Evolutionary conservation across 2,888 invertebrate species (phyloP).

Genomic region (Parnassius apollo): DNA sequence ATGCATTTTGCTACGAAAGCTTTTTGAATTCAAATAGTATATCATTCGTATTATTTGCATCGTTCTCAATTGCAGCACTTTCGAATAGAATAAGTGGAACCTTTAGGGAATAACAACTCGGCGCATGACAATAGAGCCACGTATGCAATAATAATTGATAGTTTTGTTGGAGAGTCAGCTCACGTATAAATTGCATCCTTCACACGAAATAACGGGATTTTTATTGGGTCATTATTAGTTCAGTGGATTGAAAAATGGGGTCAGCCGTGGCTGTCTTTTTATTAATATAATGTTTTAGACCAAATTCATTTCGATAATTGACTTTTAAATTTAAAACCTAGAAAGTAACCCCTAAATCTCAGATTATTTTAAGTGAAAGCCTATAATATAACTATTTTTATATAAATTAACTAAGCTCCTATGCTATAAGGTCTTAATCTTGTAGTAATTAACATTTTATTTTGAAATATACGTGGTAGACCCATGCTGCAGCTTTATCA

Average conservation of each 20-base stretch:
- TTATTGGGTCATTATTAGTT: constrained; percentile 39
- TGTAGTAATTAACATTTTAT: too few species aligned
- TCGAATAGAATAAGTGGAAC: constrained; percentile 39
- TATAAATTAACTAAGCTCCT: too few species aligned
- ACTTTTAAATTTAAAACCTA: too few species aligned
- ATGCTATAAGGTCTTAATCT: too few species aligned
- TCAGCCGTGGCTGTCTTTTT: constrained; percentile 25
- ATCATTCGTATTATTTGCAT: constrained; percentile 33
- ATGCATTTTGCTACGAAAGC: not conserved
- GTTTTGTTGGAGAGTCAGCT: constrained; percentile 30
- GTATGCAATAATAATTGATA: constrained; percentile 39
- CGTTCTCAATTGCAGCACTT: constrained; percentile 39
- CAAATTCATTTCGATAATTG: not conserved
- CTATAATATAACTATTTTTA: too few species aligned
- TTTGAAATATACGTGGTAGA: too few species aligned
- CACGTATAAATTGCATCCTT: constrained; percentile 44
- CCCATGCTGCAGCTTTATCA: too few species aligned
- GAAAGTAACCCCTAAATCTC: too few species aligned
- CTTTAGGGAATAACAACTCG: constrained; percentile 41
- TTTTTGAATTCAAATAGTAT: not conserved
- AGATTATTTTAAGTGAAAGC: too few species aligned
- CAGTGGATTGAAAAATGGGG: constrained; percentile 36
- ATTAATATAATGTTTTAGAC: constrained; percentile 11
- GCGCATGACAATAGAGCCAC: constrained; percentile 31
- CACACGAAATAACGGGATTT: constrained; percentile 42